A percentile compares a stretch with the other conserved stretches of the same genome.
These are phyloP conservation scores for Petrocephalus schoutedeni DNA, from an alignment of 2,797 vertebrate species.

Conservation along the genomic window DNA sequence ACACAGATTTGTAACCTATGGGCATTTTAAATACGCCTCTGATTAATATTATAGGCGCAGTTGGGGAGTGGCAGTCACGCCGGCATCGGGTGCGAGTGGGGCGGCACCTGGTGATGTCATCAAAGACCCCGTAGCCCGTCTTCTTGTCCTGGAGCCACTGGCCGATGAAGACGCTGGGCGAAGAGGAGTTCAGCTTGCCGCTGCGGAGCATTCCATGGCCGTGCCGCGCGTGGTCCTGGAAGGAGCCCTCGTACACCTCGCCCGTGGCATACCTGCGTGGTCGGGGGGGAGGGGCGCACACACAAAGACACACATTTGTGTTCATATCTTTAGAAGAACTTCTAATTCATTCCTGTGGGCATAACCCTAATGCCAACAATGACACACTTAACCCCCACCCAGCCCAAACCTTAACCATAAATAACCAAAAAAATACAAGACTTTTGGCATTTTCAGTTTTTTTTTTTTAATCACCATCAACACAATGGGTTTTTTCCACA, in stretches of 20 bases:
- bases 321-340: too few relatives aligned
- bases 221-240: constrained; percentile 87
- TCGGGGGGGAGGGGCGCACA: not conserved
- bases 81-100: not conserved
- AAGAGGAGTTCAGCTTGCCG: constrained; percentile 86
- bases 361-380: too few relatives aligned
- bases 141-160: constrained; percentile 94
- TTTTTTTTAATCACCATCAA: too few relatives aligned
- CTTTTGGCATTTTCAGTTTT: too few relatives aligned
- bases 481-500: too few relatives aligned
- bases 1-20: too few relatives aligned
- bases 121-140: constrained; percentile 90
- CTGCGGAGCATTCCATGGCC: constrained; percentile 90
- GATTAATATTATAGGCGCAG: too few relatives aligned
- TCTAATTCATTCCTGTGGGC: too few relatives aligned
- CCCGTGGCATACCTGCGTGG: constrained; percentile 78
- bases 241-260: constrained; percentile 92
- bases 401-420: too few relatives aligned
- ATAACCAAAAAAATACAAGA: too few relatives aligned
- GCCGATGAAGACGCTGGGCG: constrained; percentile 94
- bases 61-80: not conserved
- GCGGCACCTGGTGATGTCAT: constrained; percentile 90
- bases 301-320: not conserved
- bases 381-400: too few relatives aligned
- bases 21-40: not conserved